Evolutionary conservation across 2,113 vertebrate species (phyloP).

Genomic region (Elaphurus davidianus): DNA sequence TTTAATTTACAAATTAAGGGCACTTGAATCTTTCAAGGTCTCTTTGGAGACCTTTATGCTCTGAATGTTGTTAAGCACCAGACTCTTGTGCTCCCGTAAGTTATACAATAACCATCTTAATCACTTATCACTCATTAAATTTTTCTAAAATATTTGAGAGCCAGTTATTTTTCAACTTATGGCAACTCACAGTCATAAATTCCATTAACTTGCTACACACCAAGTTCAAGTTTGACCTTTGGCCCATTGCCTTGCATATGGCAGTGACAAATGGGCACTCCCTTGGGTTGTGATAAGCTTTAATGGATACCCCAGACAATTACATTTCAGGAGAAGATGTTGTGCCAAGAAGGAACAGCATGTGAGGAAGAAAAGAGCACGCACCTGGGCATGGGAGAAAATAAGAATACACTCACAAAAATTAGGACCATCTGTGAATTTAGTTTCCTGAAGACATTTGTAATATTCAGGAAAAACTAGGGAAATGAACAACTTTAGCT

Average conservation of each 20-base stretch:
- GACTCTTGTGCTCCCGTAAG: neutral
- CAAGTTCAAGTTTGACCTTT: neutral
- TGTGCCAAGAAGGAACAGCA: neutral
- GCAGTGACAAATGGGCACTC: no score
- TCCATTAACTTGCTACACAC: neutral
- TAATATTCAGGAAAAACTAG: neutral
- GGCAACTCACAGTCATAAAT: neutral
- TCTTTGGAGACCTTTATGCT: neutral
- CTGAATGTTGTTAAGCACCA: neutral
- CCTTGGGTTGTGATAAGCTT: neutral
- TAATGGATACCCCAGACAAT: neutral
- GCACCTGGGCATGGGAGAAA: neutral
- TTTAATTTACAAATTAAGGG: neutral
- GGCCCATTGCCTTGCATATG: neutral
- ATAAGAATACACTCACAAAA: neutral
- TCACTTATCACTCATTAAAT: neutral
- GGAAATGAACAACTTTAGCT: neutral
- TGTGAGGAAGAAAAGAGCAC: neutral
- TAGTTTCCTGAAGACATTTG: neutral
- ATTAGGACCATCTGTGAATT: no score
- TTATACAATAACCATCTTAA: neutral
- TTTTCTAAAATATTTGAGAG: neutral
- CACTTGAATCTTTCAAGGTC: neutral
- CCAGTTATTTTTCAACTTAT: neutral
- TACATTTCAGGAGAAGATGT: neutral